Conservation (phyloP, 2,797 vertebrate genomes). For the Crotalus adamanteus region DNA sequence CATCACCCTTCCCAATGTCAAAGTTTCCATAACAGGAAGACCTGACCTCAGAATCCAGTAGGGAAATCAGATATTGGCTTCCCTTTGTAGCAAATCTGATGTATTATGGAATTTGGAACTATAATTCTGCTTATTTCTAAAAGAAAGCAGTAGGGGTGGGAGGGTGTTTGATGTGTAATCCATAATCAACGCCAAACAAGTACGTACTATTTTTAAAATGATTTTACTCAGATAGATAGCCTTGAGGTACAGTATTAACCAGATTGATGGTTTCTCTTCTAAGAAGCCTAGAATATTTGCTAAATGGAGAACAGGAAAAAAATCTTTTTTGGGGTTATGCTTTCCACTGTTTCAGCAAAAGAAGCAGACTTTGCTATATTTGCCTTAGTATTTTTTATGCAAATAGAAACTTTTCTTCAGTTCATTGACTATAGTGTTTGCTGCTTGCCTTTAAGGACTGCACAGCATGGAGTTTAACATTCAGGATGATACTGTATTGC, state of each 20-base stretch:
- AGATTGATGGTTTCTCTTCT: background rate
- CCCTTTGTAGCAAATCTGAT: background rate
- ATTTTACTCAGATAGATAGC: background rate
- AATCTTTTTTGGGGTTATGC: background rate
- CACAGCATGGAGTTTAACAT: background rate
- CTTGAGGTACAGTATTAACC: background rate
- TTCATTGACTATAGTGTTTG: background rate
- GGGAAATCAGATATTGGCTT: background rate
- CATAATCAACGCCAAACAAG: background rate
- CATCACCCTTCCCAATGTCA: background rate
- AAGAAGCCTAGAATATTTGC: background rate
- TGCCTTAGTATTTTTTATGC: background rate
- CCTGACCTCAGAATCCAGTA: background rate
- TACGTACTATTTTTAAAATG: background rate
- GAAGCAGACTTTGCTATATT: background rate
- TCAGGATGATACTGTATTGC: background rate
- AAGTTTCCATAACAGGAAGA: background rate
- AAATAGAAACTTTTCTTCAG: background rate
- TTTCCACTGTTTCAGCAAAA: background rate
- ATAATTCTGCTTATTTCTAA: background rate
- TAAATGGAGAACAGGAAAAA: background rate
- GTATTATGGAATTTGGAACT: background rate
- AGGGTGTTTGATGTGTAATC: background rate
- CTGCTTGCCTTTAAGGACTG: slow-evolving; percentile 16
- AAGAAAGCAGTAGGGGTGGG: background rate